Base-by-base conservation (phyloP, 2,797 vertebrate genomes). In the Forpus xanthops region DNA sequence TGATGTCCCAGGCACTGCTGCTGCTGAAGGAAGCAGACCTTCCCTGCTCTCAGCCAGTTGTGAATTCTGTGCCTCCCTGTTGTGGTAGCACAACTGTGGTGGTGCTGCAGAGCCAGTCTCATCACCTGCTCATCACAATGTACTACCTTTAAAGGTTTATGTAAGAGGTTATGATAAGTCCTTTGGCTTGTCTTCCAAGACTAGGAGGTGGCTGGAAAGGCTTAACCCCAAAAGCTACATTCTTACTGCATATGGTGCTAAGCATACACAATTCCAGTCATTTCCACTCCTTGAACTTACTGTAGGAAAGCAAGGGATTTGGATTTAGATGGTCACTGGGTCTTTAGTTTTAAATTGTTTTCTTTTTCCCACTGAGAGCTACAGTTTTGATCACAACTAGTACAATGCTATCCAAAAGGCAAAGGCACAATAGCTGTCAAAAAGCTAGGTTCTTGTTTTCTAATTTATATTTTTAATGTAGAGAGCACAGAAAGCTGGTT, bases 231-330 rank as follows among this genome's bases (percentile, higher is more conserved):
- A 95, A 70, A 89, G 47, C 27, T 75, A 52, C 27, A 35, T 90
- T 91, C 47, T 95, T 44, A 49, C 49, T 94, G 56, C 47, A 35
- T 79, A 23, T 53, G 78, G 27, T 55, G 41, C 31, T 93, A 67
- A 91, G 73, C 45, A 58, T 65, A 75, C 20, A 13, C 11, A 13
- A 8, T 70, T 89, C 49, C 41, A 81, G 61, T 75, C 35, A 89
- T 91, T 92, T 67, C 47, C 25, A 44, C 35, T 67, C 75, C 87
- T 96, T 95, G 85, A 95, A 84, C 28, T 91, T 88, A 76, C 78
- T 73, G 60, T 52, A 93, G 88, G 91, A 90, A 94, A 93, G 50
- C 2, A 47, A 84, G 75, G 35, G 90, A 66, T 87, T 93, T 62
- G 65, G 70, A 93, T 80, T 79, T 87, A 87, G 68, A 65, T 87